Evolutionary conservation across 1,140 invertebrate genomes (phyloP).

Genomic region (Scaptomyza graminum): DNA sequence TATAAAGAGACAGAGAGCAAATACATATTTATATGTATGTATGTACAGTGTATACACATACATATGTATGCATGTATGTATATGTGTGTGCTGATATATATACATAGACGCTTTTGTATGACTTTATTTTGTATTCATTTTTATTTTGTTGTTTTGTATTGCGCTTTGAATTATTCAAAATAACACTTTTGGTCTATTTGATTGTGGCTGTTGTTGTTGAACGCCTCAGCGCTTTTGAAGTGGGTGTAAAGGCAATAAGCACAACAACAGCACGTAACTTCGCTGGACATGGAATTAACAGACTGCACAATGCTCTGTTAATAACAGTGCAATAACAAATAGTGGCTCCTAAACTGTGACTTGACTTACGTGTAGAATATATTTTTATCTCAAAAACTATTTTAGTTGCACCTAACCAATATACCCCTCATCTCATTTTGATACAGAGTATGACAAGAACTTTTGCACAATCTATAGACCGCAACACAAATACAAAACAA

Average conservation of each 20-base stretch:
- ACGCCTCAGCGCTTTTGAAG: conserved; percentile 73
- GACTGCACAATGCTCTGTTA: not conserved
- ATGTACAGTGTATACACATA: conserved; percentile 39
- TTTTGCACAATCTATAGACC: conserved; percentile 66
- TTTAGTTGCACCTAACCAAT: not conserved
- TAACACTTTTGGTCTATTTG: conserved; percentile 76
- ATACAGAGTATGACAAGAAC: conserved; percentile 33
- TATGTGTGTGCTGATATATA: conserved; percentile 21
- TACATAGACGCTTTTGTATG: conserved; percentile 20
- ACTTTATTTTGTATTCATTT: conserved; percentile 22
- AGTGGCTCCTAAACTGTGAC: not conserved
- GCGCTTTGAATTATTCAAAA: conserved; percentile 78
- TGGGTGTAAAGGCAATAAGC: conserved; percentile 62
- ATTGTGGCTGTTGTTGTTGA: conserved; percentile 37
- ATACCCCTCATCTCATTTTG: not conserved
- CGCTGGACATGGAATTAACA: not conserved
- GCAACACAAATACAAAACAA: conserved; percentile 50
- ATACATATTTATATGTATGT: no score
- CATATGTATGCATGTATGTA: conserved; percentile 18
- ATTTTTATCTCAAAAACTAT: no score
- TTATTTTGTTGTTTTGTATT: conserved; percentile 57
- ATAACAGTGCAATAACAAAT: not conserved
- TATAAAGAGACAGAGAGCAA: conserved; percentile 54
- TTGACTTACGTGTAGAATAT: no score
- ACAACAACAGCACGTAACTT: conserved; percentile 23